Base-by-base conservation (phyloP, 2,113 vertebrate genomes). In the Trinectes maculatus region DNA sequence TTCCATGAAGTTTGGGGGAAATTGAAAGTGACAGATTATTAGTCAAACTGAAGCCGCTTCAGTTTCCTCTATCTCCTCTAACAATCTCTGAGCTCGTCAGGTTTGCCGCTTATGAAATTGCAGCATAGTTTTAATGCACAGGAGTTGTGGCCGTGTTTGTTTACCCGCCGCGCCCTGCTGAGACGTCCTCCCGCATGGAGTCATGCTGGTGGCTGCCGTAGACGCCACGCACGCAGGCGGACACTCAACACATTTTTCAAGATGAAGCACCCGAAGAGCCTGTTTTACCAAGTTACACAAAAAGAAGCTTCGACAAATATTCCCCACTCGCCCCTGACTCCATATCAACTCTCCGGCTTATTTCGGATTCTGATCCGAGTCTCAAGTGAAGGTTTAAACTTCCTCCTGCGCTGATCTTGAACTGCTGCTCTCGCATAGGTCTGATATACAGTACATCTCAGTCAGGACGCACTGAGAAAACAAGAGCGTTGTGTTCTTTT, bases 401-500 rank as follows among this genome's bases (percentile, higher is more conserved):
- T 53, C 37, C 26, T 31, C 49, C 21, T 28, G 22, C 62, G 34
- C 2, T 46, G 18, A 64, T 54, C 48, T 44, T 26, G 18, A 62
- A 48, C 34, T 6, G 12, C 11, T 8, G 13, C 8, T 5, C 21
- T 24, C 12, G 31, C 31, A 12, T 24, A 46, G 19, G 15, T 47
- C 44, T 47, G 12, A 39, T 36, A 3, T 36, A 36, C 11, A 36
- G 8, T 36, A 3, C 34, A 36, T 8, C 29, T n/a, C n/a, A n/a
- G n/a, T n/a, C n/a, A n/a, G n/a, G n/a, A n/a, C n/a, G n/a, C n/a
- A n/a, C n/a, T n/a, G n/a, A n/a, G n/a, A 71, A 71, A 71, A 77
- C 85, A 46, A 73, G 44, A 79, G 79, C n/a, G n/a, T n/a, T n/a
- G n/a, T 74, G 53, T 72, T 82, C 58, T 74, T 76, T 78, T 67